These are phyloP conservation scores for Pachyseris speciosa DNA, from an alignment of 64 coral and sea anemone genomes.

Conservation along the genomic window DNA sequence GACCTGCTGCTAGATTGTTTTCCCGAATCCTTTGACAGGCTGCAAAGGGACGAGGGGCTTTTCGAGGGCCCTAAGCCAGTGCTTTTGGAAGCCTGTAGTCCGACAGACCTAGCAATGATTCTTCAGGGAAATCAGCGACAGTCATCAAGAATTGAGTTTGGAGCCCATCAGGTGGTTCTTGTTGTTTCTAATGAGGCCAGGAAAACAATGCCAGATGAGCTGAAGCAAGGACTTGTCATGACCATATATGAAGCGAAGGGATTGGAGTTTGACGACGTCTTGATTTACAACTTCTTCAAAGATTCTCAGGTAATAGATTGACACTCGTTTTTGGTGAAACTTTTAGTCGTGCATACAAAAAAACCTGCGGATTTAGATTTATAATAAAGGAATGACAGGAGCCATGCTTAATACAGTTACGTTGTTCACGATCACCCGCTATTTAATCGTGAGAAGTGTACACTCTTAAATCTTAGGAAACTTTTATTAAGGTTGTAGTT, in stretches of 20 bases:
- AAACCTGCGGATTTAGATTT: too few relatives aligned
- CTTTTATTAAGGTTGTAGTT: too few relatives aligned
- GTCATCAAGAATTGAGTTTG: conserved; percentile 70
- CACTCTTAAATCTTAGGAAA: too few relatives aligned
- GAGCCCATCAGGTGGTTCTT: conserved; percentile 56
- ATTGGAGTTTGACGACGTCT: conserved; percentile 74
- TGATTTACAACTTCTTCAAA: conserved; percentile 74
- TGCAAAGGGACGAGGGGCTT: conserved; percentile 85
- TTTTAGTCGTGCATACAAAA: too few relatives aligned
- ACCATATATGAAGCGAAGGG: conserved; percentile 74
- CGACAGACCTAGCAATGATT: conserved; percentile 55
- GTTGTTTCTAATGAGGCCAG: conserved; percentile 65
- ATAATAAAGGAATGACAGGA: too few relatives aligned
- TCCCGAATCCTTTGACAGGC: conserved; percentile 90
- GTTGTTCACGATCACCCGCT: too few relatives aligned
- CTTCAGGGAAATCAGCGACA: conserved; percentile 60
- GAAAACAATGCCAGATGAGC: conserved; percentile 54
- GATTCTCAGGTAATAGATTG: conserved; percentile 79
- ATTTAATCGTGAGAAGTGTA: too few relatives aligned
- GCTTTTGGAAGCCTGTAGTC: conserved; percentile 50
- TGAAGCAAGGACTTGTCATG: conserved; percentile 61
- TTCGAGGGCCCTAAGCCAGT: conserved; percentile 89
- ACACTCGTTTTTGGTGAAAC: too few relatives aligned
- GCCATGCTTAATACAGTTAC: too few relatives aligned
- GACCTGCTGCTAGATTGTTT: conserved; percentile 80